A percentile compares a stretch with the other conserved stretches of the same genome.
These are phyloP conservation scores for Leptopilina boulardi DNA, from an alignment of 1,140 invertebrate genomes.

Conservation along the genomic window DNA sequence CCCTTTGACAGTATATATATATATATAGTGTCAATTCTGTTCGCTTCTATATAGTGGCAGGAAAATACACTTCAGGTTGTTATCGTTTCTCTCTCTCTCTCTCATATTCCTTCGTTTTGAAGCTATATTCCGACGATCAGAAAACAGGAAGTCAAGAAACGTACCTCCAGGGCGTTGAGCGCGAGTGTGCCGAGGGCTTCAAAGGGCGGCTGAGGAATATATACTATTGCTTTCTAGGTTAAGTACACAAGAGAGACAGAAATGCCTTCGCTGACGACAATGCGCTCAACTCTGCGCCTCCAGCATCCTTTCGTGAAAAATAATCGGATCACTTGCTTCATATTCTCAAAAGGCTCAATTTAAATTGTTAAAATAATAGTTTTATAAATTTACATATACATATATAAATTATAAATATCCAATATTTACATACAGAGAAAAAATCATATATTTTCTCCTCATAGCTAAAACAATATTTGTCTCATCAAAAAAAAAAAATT, in stretches of 20 bases:
- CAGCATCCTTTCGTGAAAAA: constrained; percentile 1
- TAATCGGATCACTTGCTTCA: constrained; percentile 17
- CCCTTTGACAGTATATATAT: background rate
- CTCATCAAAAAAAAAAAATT: too few species aligned
- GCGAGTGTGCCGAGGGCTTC: constrained; percentile 26
- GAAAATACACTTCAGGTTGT: constrained; percentile 6
- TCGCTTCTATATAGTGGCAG: background rate
- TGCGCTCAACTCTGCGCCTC: background rate
- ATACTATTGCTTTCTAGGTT: constrained; percentile 54
- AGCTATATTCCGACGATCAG: background rate
- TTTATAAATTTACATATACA: background rate
- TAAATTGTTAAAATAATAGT: constrained; percentile 9
- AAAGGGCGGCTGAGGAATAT: constrained; percentile 39
- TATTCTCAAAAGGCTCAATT: constrained; percentile 8
- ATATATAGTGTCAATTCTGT: background rate
- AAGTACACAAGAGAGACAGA: constrained; percentile 44
- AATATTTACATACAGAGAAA: too few species aligned
- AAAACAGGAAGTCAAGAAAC: constrained; percentile 8
- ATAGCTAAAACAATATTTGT: too few species aligned
- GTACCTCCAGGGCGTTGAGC: background rate
- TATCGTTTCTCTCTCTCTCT: background rate
- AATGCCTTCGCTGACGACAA: constrained; percentile 6
- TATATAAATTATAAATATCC: too few species aligned
- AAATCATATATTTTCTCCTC: too few species aligned
- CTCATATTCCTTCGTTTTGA: background rate